phyloP scores from a whole-genome alignment of 2,888 invertebrate genomes.

The Elysia crispata region DNA sequence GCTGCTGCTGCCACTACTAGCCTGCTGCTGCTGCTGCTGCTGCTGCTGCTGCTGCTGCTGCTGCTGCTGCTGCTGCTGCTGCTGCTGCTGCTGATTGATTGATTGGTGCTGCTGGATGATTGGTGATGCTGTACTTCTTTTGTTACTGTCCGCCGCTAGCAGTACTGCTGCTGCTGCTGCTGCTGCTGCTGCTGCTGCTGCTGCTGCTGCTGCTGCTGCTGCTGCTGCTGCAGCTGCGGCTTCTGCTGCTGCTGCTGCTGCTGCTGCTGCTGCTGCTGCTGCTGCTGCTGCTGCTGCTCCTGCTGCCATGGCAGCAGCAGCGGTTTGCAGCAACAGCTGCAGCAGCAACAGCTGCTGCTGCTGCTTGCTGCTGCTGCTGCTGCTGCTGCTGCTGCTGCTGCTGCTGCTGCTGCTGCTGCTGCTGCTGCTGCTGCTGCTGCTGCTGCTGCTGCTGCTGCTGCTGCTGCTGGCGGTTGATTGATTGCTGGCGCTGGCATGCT shows the following conservation, averaged over 20 bases:
- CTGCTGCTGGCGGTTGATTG: not conserved
- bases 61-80: constrained; percentile 9
- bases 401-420: constrained; percentile 23
- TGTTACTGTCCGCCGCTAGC: too few species aligned
- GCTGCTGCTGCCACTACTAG: too few species aligned
- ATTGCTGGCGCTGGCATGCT: not conserved
- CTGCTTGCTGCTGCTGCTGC: too few species aligned
- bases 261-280: not conserved
- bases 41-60: constrained; percentile 9
- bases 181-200: too few species aligned
- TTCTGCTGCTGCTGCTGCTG: too few species aligned
- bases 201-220: too few species aligned
- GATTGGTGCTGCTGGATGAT: too few species aligned
- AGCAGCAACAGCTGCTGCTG: too few species aligned
- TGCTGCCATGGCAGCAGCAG: not conserved
- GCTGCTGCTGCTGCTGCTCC: constrained; percentile 2
- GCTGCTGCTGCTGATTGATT: too few species aligned
- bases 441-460: not conserved
- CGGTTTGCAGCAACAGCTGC: not conserved
- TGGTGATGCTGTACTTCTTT: too few species aligned
- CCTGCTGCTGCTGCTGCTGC: constrained; percentile 9
- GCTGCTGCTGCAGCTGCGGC: too few species aligned
- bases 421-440: constrained; percentile 6
- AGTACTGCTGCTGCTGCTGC: too few species aligned
- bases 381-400: constrained; percentile 15